Base-by-base conservation (phyloP, 2,888 invertebrate species). In the Phlogophora meticulosa region DNA sequence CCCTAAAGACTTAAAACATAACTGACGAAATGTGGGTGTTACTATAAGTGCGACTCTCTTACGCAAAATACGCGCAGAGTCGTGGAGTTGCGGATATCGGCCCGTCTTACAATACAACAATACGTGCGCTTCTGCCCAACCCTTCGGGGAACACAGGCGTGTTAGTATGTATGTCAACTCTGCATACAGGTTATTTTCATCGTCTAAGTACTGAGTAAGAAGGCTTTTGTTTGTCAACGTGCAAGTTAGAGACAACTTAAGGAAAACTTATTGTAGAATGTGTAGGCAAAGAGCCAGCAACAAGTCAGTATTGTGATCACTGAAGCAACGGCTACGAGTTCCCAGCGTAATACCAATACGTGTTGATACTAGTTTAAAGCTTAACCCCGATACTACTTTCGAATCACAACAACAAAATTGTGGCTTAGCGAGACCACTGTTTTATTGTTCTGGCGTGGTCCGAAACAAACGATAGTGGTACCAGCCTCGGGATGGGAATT, bases 251-350 rank as follows among this genome's bases (percentile, higher is more conserved):
- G 40, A 22, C 42, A 40, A 75, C 48, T 56, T 46, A 52, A 53
- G 48, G 24, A 60, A 60, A 75, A 60, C 57, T 71, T 74, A 64
- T 57, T 65, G 49, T 48, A 36, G 32, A 22, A 59, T 20, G 76
- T 52, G 56, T 66, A 72, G 72, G 66, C 72, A 76, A 66, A 62
- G 66, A 76, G 72, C 72, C 72, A 76, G 72, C 77, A 76, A 72
- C 76, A 76, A 76, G 72, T 76, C 75, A 55, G 51, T 76, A 66
- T 76, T 76, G 66, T 66, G 59, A 76, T 72, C 59, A 63, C 49
- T 58, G 65, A 60, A 74, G 56, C 56, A 56, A 36, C 32, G 55
- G 56, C 56, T 56, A 36, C 32, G 55, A 76, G 46, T 46, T 71
- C 49, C 46, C 69, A 55, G 38, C 40, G 59, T 43, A 49, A 66